These are phyloP conservation scores for Catostylus mosaicus DNA, from an alignment of 30 jellyfish, hydroid and myxozoan genomes.

Conservation along the genomic window DNA sequence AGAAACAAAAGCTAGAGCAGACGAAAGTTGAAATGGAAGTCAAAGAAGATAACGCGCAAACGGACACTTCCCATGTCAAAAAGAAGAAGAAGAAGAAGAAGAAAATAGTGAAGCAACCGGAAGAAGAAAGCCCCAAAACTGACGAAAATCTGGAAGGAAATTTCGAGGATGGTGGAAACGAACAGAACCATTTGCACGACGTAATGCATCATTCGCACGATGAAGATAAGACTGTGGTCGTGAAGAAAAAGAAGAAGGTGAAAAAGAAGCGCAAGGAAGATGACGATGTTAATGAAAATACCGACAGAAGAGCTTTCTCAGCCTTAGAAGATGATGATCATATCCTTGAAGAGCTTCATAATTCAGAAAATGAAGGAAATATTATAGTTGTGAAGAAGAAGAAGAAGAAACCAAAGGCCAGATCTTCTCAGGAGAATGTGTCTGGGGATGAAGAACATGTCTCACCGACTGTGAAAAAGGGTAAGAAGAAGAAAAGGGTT, in stretches of 20 bases:
- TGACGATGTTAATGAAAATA: conserved; percentile 6
- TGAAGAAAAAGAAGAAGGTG: conserved; percentile 53
- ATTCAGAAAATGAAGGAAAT: conserved; percentile 18
- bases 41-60: conserved; percentile 9
- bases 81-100: conserved; percentile 67
- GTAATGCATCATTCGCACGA: neutral
- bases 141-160: conserved; percentile 8
- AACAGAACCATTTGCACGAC: neutral
- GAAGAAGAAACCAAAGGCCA: conserved; percentile 15
- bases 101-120: conserved; percentile 9
- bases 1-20: conserved; percentile 31
- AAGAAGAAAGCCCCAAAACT: conserved; percentile 3
- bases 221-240: conserved; percentile 16
- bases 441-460: conserved; percentile 12
- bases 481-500: conserved; percentile 34
- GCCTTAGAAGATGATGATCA: conserved; percentile 1
- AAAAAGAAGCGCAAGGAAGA: conserved; percentile 17
- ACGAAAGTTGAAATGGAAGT: conserved; percentile 17
- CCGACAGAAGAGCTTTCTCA: neutral
- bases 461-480: conserved; percentile 18
- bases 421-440: conserved; percentile 1
- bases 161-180: neutral
- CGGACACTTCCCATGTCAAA: conserved; percentile 14
- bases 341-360: conserved; percentile 1
- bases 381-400: conserved; percentile 5